phyloP scores from a whole-genome alignment of 2,888 invertebrate genomes.

The Yponomeuta malinellus region DNA sequence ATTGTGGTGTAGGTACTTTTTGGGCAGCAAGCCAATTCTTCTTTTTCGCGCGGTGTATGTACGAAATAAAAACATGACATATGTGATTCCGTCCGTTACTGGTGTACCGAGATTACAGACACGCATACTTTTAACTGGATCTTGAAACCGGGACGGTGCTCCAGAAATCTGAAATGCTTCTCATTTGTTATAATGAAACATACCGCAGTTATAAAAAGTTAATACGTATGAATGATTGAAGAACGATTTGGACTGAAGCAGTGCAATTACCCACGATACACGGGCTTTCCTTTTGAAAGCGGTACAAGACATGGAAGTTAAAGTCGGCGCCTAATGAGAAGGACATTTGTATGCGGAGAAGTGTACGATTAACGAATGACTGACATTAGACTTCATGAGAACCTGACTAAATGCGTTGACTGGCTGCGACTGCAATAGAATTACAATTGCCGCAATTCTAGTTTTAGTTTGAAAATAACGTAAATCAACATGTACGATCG shows the following conservation, averaged over 20 bases:
- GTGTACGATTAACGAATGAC: slow-evolving; percentile 56
- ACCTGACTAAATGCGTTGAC: slow-evolving; percentile 40
- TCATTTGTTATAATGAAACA: slow-evolving; percentile 21
- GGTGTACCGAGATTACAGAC: slow-evolving; percentile 26
- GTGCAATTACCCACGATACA: not conserved
- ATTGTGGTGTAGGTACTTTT: slow-evolving; percentile 20
- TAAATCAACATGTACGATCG: not conserved
- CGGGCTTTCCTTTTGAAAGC: slow-evolving; percentile 38
- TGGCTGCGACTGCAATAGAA: slow-evolving; percentile 30
- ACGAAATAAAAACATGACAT: slow-evolving; percentile 52
- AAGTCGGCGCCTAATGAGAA: slow-evolving; percentile 26
- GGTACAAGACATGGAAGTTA: not conserved
- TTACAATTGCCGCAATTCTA: slow-evolving; percentile 29
- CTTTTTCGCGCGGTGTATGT: slow-evolving; percentile 34
- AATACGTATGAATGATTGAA: not conserved
- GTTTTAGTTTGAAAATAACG: not conserved
- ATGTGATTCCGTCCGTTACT: slow-evolving; percentile 42
- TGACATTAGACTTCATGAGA: slow-evolving; percentile 43
- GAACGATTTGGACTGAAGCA: not conserved
- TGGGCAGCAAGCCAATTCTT: slow-evolving; percentile 64
- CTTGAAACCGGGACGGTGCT: slow-evolving; percentile 19
- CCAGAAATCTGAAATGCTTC: slow-evolving; percentile 18
- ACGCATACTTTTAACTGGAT: slow-evolving; percentile 38
- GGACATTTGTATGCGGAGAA: slow-evolving; percentile 55
- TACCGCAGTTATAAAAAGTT: not conserved